A percentile compares a stretch with the other conserved stretches of the same genome.
Conservation (phyloP, 2,888 invertebrate genomes). For the Rambutsinella grinnellia region DNA sequence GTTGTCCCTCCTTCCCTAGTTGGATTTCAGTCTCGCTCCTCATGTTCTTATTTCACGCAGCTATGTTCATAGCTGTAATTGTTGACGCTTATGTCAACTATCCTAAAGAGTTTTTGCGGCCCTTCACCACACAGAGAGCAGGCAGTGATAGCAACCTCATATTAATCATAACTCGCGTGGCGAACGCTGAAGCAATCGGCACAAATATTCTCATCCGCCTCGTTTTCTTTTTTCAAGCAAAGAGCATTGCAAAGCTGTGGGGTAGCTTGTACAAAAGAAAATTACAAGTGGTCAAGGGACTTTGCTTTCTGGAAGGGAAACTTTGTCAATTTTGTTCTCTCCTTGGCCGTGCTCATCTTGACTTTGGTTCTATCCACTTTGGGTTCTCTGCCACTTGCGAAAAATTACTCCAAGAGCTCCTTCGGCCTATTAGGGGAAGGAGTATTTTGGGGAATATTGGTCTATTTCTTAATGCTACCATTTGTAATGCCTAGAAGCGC, state of each 20-base stretch:
- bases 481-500: background rate
- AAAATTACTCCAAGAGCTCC: no score
- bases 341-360: no score
- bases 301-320: background rate
- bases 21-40: background rate
- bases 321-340: no score
- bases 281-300: no score
- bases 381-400: no score
- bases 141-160: background rate
- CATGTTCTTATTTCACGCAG: background rate
- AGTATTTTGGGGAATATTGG: no score
- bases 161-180: background rate
- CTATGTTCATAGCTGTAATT: background rate
- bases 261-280: slow-evolving; percentile 1
- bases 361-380: no score
- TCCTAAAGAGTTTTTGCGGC: background rate
- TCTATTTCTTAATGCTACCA: background rate
- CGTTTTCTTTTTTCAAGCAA: slow-evolving; percentile 14
- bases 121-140: background rate
- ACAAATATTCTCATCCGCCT: background rate
- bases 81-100: background rate
- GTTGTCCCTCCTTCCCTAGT: background rate
- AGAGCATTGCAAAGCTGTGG: slow-evolving; percentile 8
- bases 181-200: background rate
- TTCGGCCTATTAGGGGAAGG: no score